Percentiles rank a stretch among this genome's conserved stretches.
These are phyloP conservation scores for Zaprionus gabonicus DNA, from an alignment of 1,140 invertebrate species.

Conservation along the genomic window DNA sequence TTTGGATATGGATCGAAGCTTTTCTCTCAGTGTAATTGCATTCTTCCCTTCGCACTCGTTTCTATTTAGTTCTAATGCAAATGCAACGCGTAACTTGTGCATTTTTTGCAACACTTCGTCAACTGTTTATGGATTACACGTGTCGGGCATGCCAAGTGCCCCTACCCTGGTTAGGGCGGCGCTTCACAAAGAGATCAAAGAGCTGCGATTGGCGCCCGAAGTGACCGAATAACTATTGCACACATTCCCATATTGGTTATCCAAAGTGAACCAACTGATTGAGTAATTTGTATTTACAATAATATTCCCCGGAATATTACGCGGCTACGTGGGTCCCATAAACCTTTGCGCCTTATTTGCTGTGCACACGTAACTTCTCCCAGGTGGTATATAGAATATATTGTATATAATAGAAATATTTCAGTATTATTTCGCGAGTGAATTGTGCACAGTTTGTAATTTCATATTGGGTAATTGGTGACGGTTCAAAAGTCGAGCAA, in stretches of 20 bases:
- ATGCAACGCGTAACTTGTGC: constrained; percentile 2
- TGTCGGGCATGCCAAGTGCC: constrained; percentile 57
- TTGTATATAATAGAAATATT: constrained; percentile 2
- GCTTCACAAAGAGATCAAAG: constrained; percentile 50
- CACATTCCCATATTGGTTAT: constrained; percentile 12
- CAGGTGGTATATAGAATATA: constrained; percentile 13
- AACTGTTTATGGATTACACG: constrained; percentile 74
- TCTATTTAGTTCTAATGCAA: background rate
- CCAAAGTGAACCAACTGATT: constrained; percentile 36
- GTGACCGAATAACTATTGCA: constrained; percentile 38
- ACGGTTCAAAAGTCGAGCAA: constrained; percentile 30
- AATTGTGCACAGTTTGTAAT: constrained; percentile 47
- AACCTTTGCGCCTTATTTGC: constrained; percentile 52
- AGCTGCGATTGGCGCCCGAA: constrained; percentile 6
- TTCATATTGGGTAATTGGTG: constrained; percentile 43
- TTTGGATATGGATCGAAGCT: background rate
- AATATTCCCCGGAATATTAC: background rate
- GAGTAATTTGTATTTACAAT: constrained; percentile 16
- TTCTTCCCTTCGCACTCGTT: background rate
- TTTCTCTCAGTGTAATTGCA: constrained; percentile 17
- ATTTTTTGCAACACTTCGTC: constrained; percentile 44
- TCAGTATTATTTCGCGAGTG: constrained; percentile 15
- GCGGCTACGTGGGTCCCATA: constrained; percentile 28
- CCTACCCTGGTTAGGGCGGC: constrained; percentile 21
- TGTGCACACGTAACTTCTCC: constrained; percentile 16